Base-by-base conservation (phyloP, 2,113 vertebrate genomes). In the Eptesicus fuscus region DNA sequence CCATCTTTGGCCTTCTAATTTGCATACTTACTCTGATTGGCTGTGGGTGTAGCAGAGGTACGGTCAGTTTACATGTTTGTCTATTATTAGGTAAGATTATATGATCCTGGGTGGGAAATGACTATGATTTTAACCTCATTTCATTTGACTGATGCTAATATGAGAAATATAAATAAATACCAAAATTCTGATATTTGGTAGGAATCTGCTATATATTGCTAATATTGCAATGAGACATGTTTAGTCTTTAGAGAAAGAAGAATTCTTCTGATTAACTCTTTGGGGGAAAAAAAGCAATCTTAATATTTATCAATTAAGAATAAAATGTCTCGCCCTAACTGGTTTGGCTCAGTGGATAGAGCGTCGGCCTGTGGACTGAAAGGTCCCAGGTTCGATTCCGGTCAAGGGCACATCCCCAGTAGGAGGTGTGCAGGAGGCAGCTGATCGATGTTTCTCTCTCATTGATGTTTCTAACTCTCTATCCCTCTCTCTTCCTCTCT, bases 141-240 rank as follows among this genome's bases (percentile, higher is more conserved):
- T 92, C n/a, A 61, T 86, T 90, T 49, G 69, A 92, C 12, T 4
- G 22, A 56, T 77, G 42, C 82, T 96, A 74, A 73, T 22, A 30
- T 30, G 20, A 88, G 40, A 93, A 53, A 83, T n/a, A 93, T 30
- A 88, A 87, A 93, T 30, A 88, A 87, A 76, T 76, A 78, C 16
- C 12, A 77, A 83, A 93, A 56, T 83, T 86, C 47, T 80, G n/a
- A 53, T 88, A 73, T 9, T 95, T 93, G 42, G 30, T 76, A 78
- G 69, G 51, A 95, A 65, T 83, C n/a, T 88, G 30, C 56, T 84
- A 61, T 79, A 69, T 87, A 67, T 49, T 95, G 32, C n/a, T 76
- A 22, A 23, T 86, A 51, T 76, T 91, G 17, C 18, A 79, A 0
- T 78, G 83, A 95, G 32, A 93, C 14, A 51, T 3, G 14, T 56